Conservation (phyloP, 2,888 invertebrate species). For the Diarsia rubi region DNA sequence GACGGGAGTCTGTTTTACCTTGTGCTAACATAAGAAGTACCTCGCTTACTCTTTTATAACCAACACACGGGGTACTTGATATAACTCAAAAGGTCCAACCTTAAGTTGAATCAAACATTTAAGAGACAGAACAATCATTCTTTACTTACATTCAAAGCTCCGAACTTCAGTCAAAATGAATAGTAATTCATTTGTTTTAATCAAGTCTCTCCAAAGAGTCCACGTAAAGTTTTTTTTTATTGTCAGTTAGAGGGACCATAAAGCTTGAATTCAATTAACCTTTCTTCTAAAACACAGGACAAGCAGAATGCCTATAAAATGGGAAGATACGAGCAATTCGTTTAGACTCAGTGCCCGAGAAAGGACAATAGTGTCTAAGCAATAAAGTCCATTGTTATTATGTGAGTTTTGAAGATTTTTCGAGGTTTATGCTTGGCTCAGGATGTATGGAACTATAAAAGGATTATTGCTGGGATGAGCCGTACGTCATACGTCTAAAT, state of each 20-base stretch:
- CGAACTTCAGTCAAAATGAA: constrained; percentile 52
- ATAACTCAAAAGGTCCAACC: constrained; percentile 34
- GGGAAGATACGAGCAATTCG: constrained; percentile 69
- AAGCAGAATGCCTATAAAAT: constrained; percentile 70
- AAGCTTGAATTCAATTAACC: constrained; percentile 77
- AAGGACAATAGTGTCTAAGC: constrained; percentile 61
- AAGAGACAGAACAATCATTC: constrained; percentile 52
- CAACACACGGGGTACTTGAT: neutral
- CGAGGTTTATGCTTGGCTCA: constrained; percentile 57
- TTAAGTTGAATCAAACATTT: constrained; percentile 46
- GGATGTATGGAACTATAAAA: constrained; percentile 63
- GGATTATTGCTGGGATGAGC: constrained; percentile 58
- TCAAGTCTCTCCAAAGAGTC: constrained; percentile 54
- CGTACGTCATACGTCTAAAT: constrained; percentile 49
- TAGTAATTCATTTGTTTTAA: constrained; percentile 66
- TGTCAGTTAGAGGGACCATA: constrained; percentile 66
- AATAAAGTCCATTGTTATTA: constrained; percentile 63
- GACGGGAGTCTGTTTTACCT: no score
- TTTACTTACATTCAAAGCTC: constrained; percentile 51
- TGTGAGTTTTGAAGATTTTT: constrained; percentile 57
- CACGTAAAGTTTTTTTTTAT: constrained; percentile 65
- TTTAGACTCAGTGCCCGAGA: constrained; percentile 66
- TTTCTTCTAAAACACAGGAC: constrained; percentile 65
- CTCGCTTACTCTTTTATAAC: neutral
- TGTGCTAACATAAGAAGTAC: neutral